phyloP scores from a whole-genome alignment of 2,888 invertebrate genomes.

The Hetaerina titia region DNA sequence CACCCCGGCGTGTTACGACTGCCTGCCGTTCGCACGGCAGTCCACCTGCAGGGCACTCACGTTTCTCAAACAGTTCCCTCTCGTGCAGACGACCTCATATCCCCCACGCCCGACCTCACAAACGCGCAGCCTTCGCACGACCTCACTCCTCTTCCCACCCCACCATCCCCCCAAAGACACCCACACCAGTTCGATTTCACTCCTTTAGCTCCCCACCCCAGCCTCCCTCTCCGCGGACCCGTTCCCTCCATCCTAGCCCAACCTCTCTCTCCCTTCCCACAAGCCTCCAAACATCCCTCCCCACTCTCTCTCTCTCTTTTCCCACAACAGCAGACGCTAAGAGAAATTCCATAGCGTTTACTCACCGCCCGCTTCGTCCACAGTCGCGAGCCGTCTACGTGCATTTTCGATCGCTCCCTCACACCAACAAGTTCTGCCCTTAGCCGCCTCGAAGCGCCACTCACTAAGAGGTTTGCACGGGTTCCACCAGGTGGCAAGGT shows the following conservation, averaged over 20 bases:
- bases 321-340: conserved; percentile 59
- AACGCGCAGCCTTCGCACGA: conserved; percentile 48
- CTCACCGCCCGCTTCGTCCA: conserved; percentile 63
- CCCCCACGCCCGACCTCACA: conserved; percentile 24
- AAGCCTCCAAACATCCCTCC: not conserved
- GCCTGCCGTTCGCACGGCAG: not conserved
- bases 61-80: not conserved
- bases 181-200: conserved; percentile 52
- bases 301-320: not conserved
- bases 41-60: conserved; percentile 24
- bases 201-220: not conserved
- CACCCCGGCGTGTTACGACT: not conserved
- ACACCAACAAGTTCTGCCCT: conserved; percentile 1
- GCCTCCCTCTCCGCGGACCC: not conserved
- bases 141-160: conserved; percentile 32
- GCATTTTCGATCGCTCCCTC: conserved; percentile 25
- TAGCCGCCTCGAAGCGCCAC: conserved; percentile 28
- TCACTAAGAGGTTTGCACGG: not conserved
- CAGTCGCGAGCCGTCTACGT: conserved; percentile 45
- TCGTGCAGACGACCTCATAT: conserved; percentile 44
- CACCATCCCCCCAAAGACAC: not conserved
- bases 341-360: conserved; percentile 63
- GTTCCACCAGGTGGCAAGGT: not conserved
- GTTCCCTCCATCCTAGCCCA: not conserved
- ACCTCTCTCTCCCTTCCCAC: not conserved